These are phyloP conservation scores for Arnoldichthys spilopterus DNA, from an alignment of 2,797 vertebrate genomes.

Conservation along the genomic window DNA sequence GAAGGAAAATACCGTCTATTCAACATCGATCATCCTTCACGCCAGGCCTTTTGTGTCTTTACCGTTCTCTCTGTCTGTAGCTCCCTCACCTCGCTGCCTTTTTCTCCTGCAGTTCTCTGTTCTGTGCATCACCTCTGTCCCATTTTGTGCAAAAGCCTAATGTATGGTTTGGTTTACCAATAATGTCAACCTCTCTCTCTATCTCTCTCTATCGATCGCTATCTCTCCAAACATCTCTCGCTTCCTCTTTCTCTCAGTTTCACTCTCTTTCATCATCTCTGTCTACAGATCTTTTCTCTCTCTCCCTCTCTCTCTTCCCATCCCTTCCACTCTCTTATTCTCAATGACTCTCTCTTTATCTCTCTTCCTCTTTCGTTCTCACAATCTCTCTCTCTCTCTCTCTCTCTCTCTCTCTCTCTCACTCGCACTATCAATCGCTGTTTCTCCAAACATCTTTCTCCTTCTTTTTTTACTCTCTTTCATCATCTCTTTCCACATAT, in stretches of 20 bases:
- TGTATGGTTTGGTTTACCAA: neutral
- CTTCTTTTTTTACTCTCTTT: neutral
- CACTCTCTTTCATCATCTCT: neutral
- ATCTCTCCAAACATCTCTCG: neutral
- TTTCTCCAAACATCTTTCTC: slow-evolving; percentile 1
- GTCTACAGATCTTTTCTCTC: neutral
- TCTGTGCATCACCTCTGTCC: slow-evolving; percentile 16
- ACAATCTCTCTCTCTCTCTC: too few species aligned
- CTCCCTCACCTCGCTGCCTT: neutral
- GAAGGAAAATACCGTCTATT: slow-evolving; percentile 64
- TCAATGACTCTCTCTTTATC: neutral
- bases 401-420: slow-evolving; percentile 13
- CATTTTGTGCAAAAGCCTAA: neutral
- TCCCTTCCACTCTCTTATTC: too few species aligned
- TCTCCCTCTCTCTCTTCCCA: neutral
- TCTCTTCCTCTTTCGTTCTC: neutral
- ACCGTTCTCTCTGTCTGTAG: slow-evolving; percentile 32
- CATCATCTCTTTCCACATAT: neutral
- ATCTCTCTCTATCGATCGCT: neutral
- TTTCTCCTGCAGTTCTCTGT: slow-evolving; percentile 21
- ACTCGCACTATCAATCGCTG: neutral
- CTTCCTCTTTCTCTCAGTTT: neutral
- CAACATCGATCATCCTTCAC: slow-evolving; percentile 59
- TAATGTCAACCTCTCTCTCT: neutral
- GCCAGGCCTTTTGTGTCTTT: slow-evolving; percentile 37